phyloP scores from a whole-genome alignment of 2,888 invertebrate species.

The Schizaphis graminum region DNA sequence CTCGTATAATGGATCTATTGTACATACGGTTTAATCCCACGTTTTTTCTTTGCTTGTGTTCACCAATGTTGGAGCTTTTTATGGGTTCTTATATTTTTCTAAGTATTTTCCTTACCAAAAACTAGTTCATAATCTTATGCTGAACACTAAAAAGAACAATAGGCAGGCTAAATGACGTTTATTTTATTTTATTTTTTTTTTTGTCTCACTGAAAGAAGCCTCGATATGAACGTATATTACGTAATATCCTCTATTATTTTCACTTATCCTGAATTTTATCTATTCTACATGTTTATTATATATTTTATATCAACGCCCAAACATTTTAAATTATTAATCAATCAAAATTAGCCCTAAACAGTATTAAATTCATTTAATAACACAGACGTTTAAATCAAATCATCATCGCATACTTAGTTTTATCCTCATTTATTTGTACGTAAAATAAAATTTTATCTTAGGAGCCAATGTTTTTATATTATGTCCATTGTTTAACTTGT shows the following conservation, averaged over 20 bases:
- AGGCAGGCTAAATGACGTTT: neutral
- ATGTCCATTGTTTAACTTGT: neutral
- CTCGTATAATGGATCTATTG: neutral
- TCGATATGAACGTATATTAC: neutral
- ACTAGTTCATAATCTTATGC: neutral
- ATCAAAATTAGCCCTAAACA: neutral
- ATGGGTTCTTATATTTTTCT: neutral
- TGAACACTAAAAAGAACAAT: neutral
- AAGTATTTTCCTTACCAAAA: neutral
- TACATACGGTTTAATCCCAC: neutral
- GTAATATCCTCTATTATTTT: neutral
- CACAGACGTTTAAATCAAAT: neutral
- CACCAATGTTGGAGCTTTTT: neutral
- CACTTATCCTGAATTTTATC: neutral
- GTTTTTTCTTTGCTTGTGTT: neutral
- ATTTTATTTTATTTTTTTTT: neutral
- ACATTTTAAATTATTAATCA: neutral
- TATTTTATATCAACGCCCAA: neutral
- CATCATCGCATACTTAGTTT: neutral
- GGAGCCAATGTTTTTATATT: neutral
- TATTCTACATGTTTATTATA: neutral
- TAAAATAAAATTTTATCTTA: no score
- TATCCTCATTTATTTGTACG: neutral
- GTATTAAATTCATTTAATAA: neutral
- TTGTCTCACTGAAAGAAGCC: neutral